phyloP scores from a whole-genome alignment of 2,113 vertebrate species.

The Andinoacara biseriatus region DNA sequence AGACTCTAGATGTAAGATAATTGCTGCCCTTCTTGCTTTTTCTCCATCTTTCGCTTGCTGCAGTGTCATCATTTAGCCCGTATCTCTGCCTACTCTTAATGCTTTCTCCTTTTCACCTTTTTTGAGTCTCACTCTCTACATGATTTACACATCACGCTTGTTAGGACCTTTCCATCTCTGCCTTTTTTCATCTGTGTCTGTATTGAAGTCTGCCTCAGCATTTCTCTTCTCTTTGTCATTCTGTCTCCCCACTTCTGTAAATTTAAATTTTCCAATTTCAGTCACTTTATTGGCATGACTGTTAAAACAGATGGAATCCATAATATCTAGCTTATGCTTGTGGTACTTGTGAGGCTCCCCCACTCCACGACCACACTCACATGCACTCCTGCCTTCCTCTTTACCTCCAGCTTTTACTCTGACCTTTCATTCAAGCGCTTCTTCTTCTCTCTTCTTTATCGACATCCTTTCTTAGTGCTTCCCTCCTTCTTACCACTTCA shows the following conservation, averaged over 20 bases:
- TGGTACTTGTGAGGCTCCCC: constrained; percentile 2
- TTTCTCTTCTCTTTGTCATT: constrained; percentile 29
- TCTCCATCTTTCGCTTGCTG: constrained; percentile 3
- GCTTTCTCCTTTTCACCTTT: constrained; percentile 13
- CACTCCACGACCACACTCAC: background rate
- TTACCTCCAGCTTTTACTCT: constrained; percentile 39
- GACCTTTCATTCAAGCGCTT: constrained; percentile 64
- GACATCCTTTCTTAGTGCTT: constrained; percentile 46
- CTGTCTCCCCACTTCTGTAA: constrained; percentile 29
- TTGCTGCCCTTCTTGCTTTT: constrained; percentile 4
- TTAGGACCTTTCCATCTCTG: constrained; percentile 22
- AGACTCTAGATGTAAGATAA: constrained; percentile 18
- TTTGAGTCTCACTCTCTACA: constrained; percentile 3
- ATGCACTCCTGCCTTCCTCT: background rate
- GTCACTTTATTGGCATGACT: constrained; percentile 40
- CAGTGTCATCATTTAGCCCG: constrained; percentile 10
- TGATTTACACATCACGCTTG: constrained; percentile 34
- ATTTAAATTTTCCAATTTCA: constrained; percentile 50
- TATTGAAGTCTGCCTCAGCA: constrained; percentile 31
- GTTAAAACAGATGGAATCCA: constrained; percentile 35
- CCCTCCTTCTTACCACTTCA: constrained; percentile 60
- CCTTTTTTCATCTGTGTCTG: constrained; percentile 24
- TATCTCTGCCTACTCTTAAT: constrained; percentile 9
- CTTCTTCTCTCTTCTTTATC: constrained; percentile 41
- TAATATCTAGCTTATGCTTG: constrained; percentile 26